phyloP scores from a whole-genome alignment of 2,888 invertebrate genomes.

The Drosophila melanosoma region DNA sequence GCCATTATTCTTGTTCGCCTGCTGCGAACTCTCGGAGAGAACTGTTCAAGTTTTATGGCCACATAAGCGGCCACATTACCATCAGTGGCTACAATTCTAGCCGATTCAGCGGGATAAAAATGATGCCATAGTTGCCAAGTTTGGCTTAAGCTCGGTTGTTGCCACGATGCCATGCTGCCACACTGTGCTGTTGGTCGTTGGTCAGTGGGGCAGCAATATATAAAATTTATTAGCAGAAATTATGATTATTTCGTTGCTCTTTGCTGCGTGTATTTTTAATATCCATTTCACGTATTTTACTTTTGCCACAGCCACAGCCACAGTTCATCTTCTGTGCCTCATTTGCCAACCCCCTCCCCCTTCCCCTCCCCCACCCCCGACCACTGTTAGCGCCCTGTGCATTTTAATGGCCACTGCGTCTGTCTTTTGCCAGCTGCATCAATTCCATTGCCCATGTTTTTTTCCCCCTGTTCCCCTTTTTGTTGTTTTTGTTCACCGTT shows the following conservation, averaged over 20 bases:
- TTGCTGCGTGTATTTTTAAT: slow-evolving; percentile 76
- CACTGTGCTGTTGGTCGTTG: neutral
- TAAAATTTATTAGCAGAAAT: slow-evolving; percentile 81
- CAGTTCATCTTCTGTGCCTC: slow-evolving; percentile 2
- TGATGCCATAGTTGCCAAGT: slow-evolving; percentile 31
- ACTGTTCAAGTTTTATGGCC: slow-evolving; percentile 74
- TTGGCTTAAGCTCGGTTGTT: slow-evolving; percentile 8
- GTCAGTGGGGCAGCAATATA: slow-evolving; percentile 66
- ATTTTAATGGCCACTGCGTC: slow-evolving; percentile 72
- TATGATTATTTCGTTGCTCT: slow-evolving; percentile 79
- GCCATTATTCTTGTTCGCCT: slow-evolving; percentile 43
- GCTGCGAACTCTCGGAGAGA: slow-evolving; percentile 30
- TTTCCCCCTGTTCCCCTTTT: slow-evolving; percentile 14
- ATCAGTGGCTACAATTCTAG: slow-evolving; percentile 55
- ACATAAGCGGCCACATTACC: slow-evolving; percentile 68
- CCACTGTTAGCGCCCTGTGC: slow-evolving; percentile 51
- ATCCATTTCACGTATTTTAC: slow-evolving; percentile 66
- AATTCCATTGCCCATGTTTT: slow-evolving; percentile 53
- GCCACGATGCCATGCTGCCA: neutral
- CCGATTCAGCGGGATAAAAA: slow-evolving; percentile 68
- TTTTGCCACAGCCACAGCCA: neutral
- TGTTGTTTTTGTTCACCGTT: slow-evolving; percentile 11
- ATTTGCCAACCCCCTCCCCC: slow-evolving; percentile 6
- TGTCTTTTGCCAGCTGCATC: slow-evolving; percentile 74
- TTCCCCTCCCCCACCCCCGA: too few relatives aligned